Percentiles rank a stretch among this genome's conserved stretches.
phyloP scores from a whole-genome alignment of 1,140 invertebrate genomes.

The Scylla paramamosain region DNA sequence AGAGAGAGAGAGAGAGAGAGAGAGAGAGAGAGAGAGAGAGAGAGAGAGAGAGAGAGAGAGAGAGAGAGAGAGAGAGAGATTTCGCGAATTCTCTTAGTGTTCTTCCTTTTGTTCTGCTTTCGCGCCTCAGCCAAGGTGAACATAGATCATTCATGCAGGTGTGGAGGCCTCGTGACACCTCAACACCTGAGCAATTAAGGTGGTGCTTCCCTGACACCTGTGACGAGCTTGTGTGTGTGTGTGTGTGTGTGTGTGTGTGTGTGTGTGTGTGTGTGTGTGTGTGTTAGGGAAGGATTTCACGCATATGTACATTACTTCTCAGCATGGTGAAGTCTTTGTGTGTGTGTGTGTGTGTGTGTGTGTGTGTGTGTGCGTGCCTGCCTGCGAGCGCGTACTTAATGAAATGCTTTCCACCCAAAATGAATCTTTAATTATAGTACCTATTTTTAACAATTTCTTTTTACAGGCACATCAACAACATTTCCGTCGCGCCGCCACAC shows the following conservation, averaged over 20 bases:
- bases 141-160: background rate
- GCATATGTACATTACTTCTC: too few relatives aligned
- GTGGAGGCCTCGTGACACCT: background rate
- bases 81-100: background rate
- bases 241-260: slow-evolving; percentile 3
- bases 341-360: slow-evolving; percentile 20
- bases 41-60: too few relatives aligned
- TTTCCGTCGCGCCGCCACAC: too few relatives aligned
- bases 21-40: too few relatives aligned
- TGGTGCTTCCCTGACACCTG: slow-evolving; percentile 15
- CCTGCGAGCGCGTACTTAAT: background rate
- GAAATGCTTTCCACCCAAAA: too few relatives aligned
- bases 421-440: background rate
- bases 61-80: too few relatives aligned
- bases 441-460: background rate
- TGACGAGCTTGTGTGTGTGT: background rate
- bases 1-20: too few relatives aligned
- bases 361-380: background rate
- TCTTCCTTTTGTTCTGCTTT: background rate
- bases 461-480: too few relatives aligned
- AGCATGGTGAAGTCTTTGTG: too few relatives aligned
- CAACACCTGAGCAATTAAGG: background rate
- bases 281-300: too few relatives aligned
- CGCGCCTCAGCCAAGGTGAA: background rate
- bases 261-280: slow-evolving; percentile 19